Evolutionary conservation across 92 coral and sea anemone genomes (phyloP), one percentile per base, ranked within the genome.

Genomic region (Porites cylindrica): DNA sequence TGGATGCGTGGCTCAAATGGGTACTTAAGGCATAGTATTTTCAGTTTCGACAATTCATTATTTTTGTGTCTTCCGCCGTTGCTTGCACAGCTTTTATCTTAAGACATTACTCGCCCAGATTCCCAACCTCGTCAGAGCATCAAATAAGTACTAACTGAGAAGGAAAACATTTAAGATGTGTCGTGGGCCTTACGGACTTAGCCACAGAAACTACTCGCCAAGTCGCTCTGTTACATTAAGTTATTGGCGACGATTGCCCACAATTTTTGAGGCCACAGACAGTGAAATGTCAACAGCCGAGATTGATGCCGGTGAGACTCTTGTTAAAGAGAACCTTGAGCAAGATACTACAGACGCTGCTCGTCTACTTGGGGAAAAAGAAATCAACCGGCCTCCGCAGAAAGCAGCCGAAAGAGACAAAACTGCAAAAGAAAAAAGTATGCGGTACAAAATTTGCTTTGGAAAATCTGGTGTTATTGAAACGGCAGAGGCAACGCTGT

Each of bases 191-290:
- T 38, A 60, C 23, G 86, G 86, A 18, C 61, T 38, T 17, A 74
- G 51, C 26, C 72, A 82, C 62, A 60, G 79, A 82, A 63, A 43
- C 13, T 82, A 82, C 24, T 71, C 63, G 13, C 86, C 86, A 13
- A 72, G 71, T 20, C 86, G 86, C 19, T 72, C 79, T 43, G 47
- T 14, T 8, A 72, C 51, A 11, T 20, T 43, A 16, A 5, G 60
- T 50, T 21, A 71, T 12, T 58, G 71, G 72, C 70, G 71, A 60
- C 79, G 86, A 58, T 50, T 82, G 78, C 79, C 79, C 4, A 82
- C 79, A 13, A 71, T 82, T 72, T 47, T n/a, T 61, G 86, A 82
- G 43, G 79, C 72, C 50, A 72, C 78, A 8, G 76, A 69, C 38
- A 67, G n/a, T 58, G 85, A 81, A 32, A 70, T 81, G 75, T 76